Evolutionary conservation across 1,140 invertebrate species (phyloP), one percentile per base, ranked within the genome.

Genomic region (Drosophila ogumai): DNA sequence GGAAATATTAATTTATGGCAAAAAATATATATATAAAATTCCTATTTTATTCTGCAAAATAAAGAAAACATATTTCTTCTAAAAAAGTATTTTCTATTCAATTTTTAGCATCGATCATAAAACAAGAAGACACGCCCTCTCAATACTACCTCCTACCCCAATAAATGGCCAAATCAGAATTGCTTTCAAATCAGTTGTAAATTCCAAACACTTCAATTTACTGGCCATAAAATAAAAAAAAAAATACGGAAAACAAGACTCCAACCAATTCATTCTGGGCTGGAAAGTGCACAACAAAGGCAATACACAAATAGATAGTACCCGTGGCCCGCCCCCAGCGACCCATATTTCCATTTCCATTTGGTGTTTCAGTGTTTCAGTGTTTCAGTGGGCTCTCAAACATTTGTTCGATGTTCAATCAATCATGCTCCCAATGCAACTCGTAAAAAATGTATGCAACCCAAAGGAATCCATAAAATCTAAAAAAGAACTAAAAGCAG

Each of bases 121-220:
- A 54, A 22, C 15, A 22, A 3, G 25, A 3, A 49, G 47, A 57
- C 49, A 59, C 55, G 13, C 38, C 61, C 38, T 22, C 15, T 60
- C 17, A 36, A 22, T 22, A 38, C 25, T 28, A 8, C 32, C 22
- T 38, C 22, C n/a, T 13, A 6, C 2, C 28, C 10, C 15, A 10
- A 34, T 10, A 34, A 65, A 65, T 65, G 40, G 12, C 44, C n/a
- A 44, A 36, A 65, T 64, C 43, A 17, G 43, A 59, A 54, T 40
- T 43, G 28, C 61, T 61, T 41, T 52, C 25, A 22, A 74, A 58
- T 43, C 57, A 43, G 47, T 69, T 75, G 36, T 65, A 47, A 56
- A 75, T 50, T 66, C 19, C 31, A 15, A 57, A 69, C 64, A 69
- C 64, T 71, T 71, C 61, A 79, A 76, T 84, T 77, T 74, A 77